A percentile compares a stretch with the other conserved stretches of the same genome.
Evolutionary conservation across 2,888 invertebrate genomes (phyloP).

Genomic region (Cartodere bifasciata): DNA sequence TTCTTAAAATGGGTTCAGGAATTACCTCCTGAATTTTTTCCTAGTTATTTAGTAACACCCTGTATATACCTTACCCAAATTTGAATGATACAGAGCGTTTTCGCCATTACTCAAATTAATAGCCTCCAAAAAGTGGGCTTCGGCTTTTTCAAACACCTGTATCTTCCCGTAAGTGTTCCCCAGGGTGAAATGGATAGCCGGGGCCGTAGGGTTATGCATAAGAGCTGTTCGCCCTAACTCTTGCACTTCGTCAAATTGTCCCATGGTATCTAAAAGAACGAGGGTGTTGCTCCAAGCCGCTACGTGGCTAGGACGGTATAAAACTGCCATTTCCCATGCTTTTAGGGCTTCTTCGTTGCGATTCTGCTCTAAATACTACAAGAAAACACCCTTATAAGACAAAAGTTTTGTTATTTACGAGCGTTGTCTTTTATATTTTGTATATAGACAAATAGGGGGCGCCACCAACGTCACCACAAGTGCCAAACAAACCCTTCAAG

Average conservation of each 20-base stretch:
- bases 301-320: conserved; percentile 61
- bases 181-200: conserved; percentile 71
- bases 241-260: conserved; percentile 48
- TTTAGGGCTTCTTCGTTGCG: conserved; percentile 59
- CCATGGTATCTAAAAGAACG: conserved; percentile 62
- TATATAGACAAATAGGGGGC: no score
- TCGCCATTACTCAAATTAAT: conserved; percentile 49
- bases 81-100: conserved; percentile 75
- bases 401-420: no score
- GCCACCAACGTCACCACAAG: no score
- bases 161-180: conserved; percentile 83
- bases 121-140: conserved; percentile 65
- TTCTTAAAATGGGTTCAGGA: no score
- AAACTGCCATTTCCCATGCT: conserved; percentile 73
- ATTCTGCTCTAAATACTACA: conserved; percentile 68
- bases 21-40: no score
- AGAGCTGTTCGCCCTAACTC: conserved; percentile 59
- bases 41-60: no score
- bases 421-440: no score
- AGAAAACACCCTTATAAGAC: conserved; percentile 3
- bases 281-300: conserved; percentile 89
- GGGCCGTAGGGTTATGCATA: conserved; percentile 54
- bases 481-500: no score
- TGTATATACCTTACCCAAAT: conserved; percentile 82
- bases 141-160: conserved; percentile 64